These are phyloP conservation scores for Encarsia formosa DNA, from an alignment of 2,888 invertebrate genomes.

Conservation along the genomic window DNA sequence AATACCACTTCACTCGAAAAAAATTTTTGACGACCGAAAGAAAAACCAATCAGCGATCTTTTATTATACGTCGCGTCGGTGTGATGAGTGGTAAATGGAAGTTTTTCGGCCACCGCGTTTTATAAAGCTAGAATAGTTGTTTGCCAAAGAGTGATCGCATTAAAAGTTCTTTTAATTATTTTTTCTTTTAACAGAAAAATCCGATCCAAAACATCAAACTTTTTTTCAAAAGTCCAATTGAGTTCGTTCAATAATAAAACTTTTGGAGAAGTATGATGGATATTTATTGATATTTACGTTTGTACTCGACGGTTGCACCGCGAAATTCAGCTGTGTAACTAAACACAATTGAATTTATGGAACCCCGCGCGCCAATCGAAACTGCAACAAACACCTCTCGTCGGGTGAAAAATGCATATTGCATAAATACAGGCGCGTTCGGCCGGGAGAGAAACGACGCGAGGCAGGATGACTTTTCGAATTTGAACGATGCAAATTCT, in stretches of 20 bases:
- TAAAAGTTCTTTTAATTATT: no score
- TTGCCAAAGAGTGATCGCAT: no score
- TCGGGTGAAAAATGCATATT: constrained; percentile 26
- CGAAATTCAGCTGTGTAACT: no score
- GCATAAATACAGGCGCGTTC: constrained; percentile 21
- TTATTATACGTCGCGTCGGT: constrained; percentile 1
- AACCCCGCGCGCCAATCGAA: neutral
- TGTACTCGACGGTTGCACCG: no score
- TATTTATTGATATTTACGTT: no score
- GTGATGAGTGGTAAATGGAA: constrained; percentile 5
- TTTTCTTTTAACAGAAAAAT: no score
- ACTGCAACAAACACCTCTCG: constrained; percentile 28
- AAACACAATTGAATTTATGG: no score
- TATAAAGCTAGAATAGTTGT: neutral
- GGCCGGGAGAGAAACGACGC: neutral
- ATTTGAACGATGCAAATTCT: constrained; percentile 6
- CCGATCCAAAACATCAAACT: no score
- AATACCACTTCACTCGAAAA: neutral
- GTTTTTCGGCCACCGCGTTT: constrained; percentile 5
- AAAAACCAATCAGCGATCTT: constrained; percentile 15
- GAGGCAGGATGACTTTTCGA: constrained; percentile 7
- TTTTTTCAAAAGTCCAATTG: no score
- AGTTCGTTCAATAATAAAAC: no score
- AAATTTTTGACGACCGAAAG: constrained; percentile 2
- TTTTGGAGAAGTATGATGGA: no score